Percentiles rank a stretch among this genome's conserved stretches.
phyloP scores from a whole-genome alignment of 2,888 invertebrate genomes.

The Machimus rusticus region DNA sequence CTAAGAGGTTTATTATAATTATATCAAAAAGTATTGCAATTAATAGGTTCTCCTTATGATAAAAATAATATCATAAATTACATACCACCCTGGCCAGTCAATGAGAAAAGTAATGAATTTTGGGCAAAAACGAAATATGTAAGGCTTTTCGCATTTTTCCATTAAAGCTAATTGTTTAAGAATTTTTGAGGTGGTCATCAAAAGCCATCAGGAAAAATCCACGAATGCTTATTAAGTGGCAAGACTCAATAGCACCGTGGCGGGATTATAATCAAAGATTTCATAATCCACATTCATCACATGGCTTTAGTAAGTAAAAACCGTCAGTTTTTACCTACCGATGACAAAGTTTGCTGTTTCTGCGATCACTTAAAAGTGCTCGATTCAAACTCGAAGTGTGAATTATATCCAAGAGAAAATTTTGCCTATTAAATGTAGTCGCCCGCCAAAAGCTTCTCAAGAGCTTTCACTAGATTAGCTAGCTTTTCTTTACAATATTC shows the following conservation, averaged over 20 bases:
- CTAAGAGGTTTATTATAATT: no score
- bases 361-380: neutral
- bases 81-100: neutral
- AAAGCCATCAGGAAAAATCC: constrained; percentile 36
- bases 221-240: neutral
- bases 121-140: neutral
- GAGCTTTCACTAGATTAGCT: neutral
- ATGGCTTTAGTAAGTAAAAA: constrained; percentile 38
- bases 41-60: no score
- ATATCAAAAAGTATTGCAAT: no score
- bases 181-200: neutral
- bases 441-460: neutral
- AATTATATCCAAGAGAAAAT: neutral
- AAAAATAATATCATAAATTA: no score
- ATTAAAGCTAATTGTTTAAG: neutral
- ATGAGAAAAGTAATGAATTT: neutral
- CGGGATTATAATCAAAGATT: constrained; percentile 38
- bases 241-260: constrained; percentile 15
- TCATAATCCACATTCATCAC: constrained; percentile 41
- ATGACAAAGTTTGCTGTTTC: constrained; percentile 7
- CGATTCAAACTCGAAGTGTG: neutral
- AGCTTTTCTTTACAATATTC: neutral
- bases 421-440: neutral
- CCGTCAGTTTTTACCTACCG: constrained; percentile 44
- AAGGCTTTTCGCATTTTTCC: neutral